Conservation (phyloP, 2,113 vertebrate genomes). For the Myxocyprinus asiaticus region DNA sequence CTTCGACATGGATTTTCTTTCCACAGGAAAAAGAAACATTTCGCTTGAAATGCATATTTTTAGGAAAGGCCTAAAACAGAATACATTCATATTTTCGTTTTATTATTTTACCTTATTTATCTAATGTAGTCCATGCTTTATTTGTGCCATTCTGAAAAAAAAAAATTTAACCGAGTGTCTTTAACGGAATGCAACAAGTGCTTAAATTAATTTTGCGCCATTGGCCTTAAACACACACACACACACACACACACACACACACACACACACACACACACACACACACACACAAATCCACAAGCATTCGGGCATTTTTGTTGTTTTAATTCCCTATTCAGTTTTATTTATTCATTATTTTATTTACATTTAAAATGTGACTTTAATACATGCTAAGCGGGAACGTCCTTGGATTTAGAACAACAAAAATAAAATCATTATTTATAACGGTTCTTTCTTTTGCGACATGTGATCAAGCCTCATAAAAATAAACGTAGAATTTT, state of each 20-base stretch:
- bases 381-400: neutral
- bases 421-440: neutral
- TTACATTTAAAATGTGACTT: neutral
- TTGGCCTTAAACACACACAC: no score
- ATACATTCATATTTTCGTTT: neutral
- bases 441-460: slow-evolving; percentile 4
- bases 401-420: neutral
- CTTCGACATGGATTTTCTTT: neutral
- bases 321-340: neutral
- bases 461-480: neutral
- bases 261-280: no score
- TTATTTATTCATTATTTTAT: neutral
- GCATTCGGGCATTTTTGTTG: no score
- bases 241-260: no score
- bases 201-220: no score
- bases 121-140: neutral
- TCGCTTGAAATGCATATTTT: neutral
- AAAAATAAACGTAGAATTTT: neutral
- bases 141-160: neutral
- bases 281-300: neutral
- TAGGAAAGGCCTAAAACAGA: neutral
- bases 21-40: neutral
- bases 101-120: neutral
- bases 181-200: slow-evolving; percentile 26
- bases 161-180: neutral